phyloP scores from a whole-genome alignment of 2,113 vertebrate species.

The Machaerirhynchus nigripectus region DNA sequence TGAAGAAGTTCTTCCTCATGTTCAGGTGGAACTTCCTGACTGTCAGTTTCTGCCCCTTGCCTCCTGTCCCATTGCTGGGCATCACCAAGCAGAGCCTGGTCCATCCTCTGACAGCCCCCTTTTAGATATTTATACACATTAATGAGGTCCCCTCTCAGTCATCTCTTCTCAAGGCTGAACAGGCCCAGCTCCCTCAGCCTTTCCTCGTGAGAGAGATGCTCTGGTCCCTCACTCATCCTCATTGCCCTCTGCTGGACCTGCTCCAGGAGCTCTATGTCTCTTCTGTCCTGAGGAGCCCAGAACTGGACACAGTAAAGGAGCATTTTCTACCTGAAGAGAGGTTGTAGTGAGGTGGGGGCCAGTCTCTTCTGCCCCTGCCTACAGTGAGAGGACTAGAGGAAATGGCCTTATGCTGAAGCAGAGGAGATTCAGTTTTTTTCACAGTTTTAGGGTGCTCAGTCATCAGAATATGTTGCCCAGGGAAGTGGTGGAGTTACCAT shows the following conservation, averaged over 20 bases:
- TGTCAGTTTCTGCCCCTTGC: not conserved
- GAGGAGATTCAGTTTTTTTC: not conserved
- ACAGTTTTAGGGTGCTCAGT: not conserved
- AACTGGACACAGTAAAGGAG: not conserved
- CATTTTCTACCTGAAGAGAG: not conserved
- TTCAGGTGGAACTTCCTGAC: not conserved
- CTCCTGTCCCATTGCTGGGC: not conserved
- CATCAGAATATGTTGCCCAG: not conserved
- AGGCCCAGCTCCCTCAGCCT: not conserved
- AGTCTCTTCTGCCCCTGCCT: not conserved
- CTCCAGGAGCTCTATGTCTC: not conserved
- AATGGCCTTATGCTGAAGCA: not conserved
- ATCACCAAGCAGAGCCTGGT: not conserved
- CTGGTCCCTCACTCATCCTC: too few relatives aligned
- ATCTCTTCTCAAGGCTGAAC: not conserved
- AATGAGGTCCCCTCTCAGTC: too few relatives aligned
- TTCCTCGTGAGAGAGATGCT: not conserved
- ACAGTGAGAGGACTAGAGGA: not conserved
- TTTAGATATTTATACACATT: too few relatives aligned
- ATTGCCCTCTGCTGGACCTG: not conserved
- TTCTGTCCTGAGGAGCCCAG: not conserved
- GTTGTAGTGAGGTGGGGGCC: not conserved
- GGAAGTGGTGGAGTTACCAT: not conserved
- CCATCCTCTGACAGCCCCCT: fast-evolving
- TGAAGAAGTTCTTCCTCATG: not conserved